A percentile compares a stretch with the other conserved stretches of the same genome.
phyloP scores from a whole-genome alignment of 2,113 vertebrate species.

The Lophius piscatorius region DNA sequence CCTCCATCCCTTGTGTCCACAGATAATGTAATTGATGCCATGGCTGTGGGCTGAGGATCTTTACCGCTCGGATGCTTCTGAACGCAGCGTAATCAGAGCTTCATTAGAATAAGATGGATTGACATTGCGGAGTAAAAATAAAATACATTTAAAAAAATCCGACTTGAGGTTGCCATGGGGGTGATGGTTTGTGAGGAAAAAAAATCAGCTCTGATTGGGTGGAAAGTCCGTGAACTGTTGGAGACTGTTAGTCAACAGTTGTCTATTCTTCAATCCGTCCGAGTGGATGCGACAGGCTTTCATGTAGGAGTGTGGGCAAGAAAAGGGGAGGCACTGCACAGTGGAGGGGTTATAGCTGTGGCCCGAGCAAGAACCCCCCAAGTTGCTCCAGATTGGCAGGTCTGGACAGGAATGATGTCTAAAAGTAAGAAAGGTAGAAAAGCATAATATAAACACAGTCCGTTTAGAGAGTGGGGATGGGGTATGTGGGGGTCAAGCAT shows the following conservation, averaged over 20 bases:
- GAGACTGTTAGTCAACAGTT: conserved; percentile 20
- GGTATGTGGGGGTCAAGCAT: conserved; percentile 19
- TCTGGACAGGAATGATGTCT: background rate
- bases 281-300: conserved; percentile 34
- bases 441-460: too few relatives aligned
- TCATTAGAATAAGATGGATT: conserved; percentile 73
- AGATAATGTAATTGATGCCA: conserved; percentile 67
- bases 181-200: too few relatives aligned
- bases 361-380: too few relatives aligned
- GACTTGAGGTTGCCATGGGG: conserved; percentile 25
- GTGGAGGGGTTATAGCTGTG: too few relatives aligned
- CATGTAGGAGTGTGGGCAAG: background rate
- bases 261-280: conserved; percentile 5
- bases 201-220: conserved; percentile 61
- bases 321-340: too few relatives aligned
- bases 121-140: conserved; percentile 42
- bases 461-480: conserved; percentile 5
- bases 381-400: too few relatives aligned
- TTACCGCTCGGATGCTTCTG: conserved; percentile 59
- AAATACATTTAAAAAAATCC: conserved; percentile 38
- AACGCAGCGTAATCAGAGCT: conserved; percentile 57
- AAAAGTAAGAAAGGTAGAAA: too few relatives aligned
- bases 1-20: conserved; percentile 40
- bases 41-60: conserved; percentile 64
- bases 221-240: conserved; percentile 46